These are phyloP conservation scores for Acipenser ruthenus DNA, from an alignment of 2,797 vertebrate species.

Conservation along the genomic window DNA sequence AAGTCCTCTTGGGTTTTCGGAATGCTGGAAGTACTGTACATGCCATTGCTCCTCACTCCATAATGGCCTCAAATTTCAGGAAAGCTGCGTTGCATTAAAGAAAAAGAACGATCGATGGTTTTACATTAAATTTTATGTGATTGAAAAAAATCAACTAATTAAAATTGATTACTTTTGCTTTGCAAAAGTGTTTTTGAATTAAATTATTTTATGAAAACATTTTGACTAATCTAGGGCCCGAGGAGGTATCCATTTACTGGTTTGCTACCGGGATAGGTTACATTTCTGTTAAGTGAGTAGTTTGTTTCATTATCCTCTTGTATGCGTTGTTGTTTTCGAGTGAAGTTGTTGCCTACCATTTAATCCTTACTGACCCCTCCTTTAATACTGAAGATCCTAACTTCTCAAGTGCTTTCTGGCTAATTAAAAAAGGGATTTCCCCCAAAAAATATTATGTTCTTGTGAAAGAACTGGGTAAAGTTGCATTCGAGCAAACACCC, in stretches of 20 bases:
- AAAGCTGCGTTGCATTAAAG: constrained; percentile 77
- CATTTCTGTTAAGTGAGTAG: constrained; percentile 55
- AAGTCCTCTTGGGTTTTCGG: no score
- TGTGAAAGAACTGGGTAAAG: no score
- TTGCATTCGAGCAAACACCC: no score
- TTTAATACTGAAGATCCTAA: no score
- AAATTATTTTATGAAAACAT: constrained; percentile 84
- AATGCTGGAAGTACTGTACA: no score
- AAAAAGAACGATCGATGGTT: constrained; percentile 77
- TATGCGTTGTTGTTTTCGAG: constrained; percentile 46
- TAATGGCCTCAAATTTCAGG: constrained; percentile 67
- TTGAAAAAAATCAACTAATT: constrained; percentile 74
- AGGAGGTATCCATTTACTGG: constrained; percentile 80
- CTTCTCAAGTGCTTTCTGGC: no score
- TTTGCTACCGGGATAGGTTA: constrained; percentile 64
- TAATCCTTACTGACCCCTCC: no score
- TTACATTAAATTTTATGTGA: constrained; percentile 79
- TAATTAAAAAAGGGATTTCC: no score
- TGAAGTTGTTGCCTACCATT: constrained; percentile 42
- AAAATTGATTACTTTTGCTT: constrained; percentile 81
- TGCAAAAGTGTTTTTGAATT: constrained; percentile 84
- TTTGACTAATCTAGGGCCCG: constrained; percentile 74
- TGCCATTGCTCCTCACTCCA: no score
- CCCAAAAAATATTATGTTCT: no score
- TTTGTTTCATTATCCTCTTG: not conserved